Conservation (phyloP, 1,140 invertebrate genomes). For the silkworm (Bombyx mori) region DNA sequence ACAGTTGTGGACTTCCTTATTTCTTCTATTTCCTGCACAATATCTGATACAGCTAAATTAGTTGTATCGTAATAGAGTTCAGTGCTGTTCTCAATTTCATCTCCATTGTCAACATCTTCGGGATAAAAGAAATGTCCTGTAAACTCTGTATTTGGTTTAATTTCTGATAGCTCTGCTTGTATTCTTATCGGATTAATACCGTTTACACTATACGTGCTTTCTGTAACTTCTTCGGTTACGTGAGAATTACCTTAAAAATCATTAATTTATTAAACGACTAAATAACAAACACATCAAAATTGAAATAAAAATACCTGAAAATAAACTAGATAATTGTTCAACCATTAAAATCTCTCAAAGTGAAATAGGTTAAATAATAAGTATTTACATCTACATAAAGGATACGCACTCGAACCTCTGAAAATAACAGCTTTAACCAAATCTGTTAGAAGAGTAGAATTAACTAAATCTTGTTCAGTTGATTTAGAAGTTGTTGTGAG, state of each 20-base stretch:
- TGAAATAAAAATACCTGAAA: neutral
- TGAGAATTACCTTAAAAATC: slow-evolving; percentile 35
- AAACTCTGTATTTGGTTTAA: slow-evolving; percentile 38
- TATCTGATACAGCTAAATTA: slow-evolving; percentile 32
- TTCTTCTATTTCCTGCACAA: slow-evolving; percentile 46
- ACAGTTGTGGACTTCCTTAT: slow-evolving; percentile 40
- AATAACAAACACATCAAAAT: neutral
- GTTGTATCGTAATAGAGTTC: slow-evolving; percentile 42
- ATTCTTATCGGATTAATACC: slow-evolving; percentile 39
- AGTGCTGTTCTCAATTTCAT: slow-evolving; percentile 21
- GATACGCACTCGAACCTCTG: slow-evolving; percentile 35
- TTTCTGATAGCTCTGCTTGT: slow-evolving; percentile 46
- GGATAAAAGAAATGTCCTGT: slow-evolving; percentile 62
- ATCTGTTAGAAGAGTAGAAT: slow-evolving; percentile 54
- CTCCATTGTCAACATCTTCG: slow-evolving; percentile 39
- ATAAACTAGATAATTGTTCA: neutral
- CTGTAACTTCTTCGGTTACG: slow-evolving; percentile 12
- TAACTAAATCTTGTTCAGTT: slow-evolving; percentile 34
- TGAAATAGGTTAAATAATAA: neutral
- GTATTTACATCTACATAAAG: neutral
- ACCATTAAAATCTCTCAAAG: neutral
- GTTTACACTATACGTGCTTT: slow-evolving; percentile 14
- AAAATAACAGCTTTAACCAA: slow-evolving; percentile 61
- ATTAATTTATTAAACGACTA: too few relatives aligned
- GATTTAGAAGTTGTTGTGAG: slow-evolving; percentile 24